Evolutionary conservation across 2,888 invertebrate species (phyloP).

Genomic region (Tetranychus truncatus): DNA sequence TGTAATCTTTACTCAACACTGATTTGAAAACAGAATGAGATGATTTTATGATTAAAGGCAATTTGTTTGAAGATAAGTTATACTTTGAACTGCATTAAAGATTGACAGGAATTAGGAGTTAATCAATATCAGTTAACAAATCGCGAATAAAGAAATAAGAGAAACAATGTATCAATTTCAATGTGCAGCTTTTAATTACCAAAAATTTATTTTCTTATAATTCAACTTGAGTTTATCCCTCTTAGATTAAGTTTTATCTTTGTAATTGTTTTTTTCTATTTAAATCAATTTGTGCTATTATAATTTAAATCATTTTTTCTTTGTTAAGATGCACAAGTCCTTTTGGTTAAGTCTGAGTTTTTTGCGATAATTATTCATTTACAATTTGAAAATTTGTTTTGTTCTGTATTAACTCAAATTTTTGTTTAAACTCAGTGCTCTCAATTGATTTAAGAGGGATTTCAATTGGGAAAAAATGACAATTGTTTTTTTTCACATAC

Average conservation of each 20-base stretch:
- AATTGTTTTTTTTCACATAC: too few relatives aligned
- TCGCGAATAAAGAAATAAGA: not conserved
- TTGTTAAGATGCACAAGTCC: not conserved
- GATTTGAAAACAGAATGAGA: too few relatives aligned
- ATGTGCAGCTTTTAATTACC: constrained; percentile 12
- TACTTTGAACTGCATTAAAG: too few relatives aligned
- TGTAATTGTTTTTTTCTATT: not conserved
- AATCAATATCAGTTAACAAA: not conserved
- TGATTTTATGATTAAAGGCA: too few relatives aligned
- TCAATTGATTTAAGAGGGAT: too few relatives aligned
- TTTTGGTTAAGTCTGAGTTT: not conserved
- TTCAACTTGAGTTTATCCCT: not conserved
- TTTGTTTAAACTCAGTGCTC: too few relatives aligned
- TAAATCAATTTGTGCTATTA: not conserved
- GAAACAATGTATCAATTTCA: not conserved
- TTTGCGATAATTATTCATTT: too few relatives aligned
- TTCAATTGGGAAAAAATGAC: too few relatives aligned
- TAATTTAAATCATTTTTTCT: not conserved
- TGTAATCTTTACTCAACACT: too few relatives aligned
- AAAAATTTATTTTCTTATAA: not conserved
- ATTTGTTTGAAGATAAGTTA: too few relatives aligned
- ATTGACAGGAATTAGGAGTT: not conserved
- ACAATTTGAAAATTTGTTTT: too few relatives aligned
- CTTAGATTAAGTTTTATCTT: not conserved
- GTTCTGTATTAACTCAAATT: too few relatives aligned